Evolutionary conservation across 2,113 vertebrate species (phyloP), one percentile per base, ranked within the genome.

Genomic region (Chionis minor): DNA sequence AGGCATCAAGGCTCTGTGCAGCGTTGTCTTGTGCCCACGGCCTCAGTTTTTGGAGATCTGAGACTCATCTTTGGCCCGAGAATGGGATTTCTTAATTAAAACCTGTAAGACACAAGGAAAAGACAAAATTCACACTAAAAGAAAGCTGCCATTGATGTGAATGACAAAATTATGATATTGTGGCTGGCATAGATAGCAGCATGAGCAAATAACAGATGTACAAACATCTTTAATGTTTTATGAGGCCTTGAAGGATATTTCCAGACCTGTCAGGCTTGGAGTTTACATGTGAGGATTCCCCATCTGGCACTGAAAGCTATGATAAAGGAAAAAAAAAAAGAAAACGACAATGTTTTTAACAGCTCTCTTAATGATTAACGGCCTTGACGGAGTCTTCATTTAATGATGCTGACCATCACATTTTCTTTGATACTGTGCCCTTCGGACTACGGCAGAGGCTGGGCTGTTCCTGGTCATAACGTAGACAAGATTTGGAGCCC

Each of bases 191-290:
- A 38, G 19, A 33, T 75, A 54, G 55, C 81, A 89, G 33, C 49
- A 65, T 6, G 58, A 96, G 93, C 84, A 91, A 90, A 62, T 86
- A 94, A 91, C 90, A 96, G 93, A 94, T 96, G 93, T 38, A 85
- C 58, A 96, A 95, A 94, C 5, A 42, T 93, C 90, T 95, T 96
- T 90, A 96, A 90, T 91, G 62, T 94, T 95, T 93, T 85, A 88
- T 72, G 42, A 87, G 94, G 78, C 89, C 81, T 95, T 85, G 84
- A 87, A 94, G 73, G 81, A 71, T 93, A 93, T 95, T 96, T 96
- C 91, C 84, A 91, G 94, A 69, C 84, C 91, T 90, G 91, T 82
- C 90, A 94, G 90, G 81, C 69, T 85, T 86, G 62, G 90, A 82
- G 89, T 87, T 85, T 80, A 52, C 66, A 70, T 58, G 81, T 69